Evolutionary conservation across 2,888 invertebrate species (phyloP), one percentile per base, ranked within the genome.

Genomic region (Thereva unica): DNA sequence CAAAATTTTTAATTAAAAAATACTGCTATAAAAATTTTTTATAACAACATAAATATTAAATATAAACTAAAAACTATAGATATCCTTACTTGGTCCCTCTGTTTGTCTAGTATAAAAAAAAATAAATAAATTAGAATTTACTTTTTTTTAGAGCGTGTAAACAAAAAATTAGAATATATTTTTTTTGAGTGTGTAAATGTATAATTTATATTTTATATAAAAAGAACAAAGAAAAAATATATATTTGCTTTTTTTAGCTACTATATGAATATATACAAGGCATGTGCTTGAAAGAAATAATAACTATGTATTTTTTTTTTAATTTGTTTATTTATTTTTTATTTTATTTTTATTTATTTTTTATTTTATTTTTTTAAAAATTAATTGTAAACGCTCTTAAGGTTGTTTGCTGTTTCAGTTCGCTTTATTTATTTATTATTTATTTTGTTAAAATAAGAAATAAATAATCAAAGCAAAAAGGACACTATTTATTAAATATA

Each of bases 281-380:
- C 49, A 61, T 61, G 61, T 61, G 61, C 61, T 61, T 61, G 61
- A 61, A 23, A 23, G 2, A 23, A 44, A 61, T 50, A 61, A 50
- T 38, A n/a, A n/a, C 50, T 61, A 40, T 38, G 49, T 61, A 50
- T 47, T 59, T 35, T 47, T 47, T 34, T 50, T 34, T 9, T 49
- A 10, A 9, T 59, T 34, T 44, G 42, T 59, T 34, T 47, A 12
- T 61, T 59, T 49, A 41, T 61, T 61, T 50, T 23, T 6, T 8
- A 23, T 10, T 55, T 41, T 55, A 23, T 55, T 41, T 55, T 41
- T 55, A 23, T 41, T 23, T 42, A 42, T 42, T 9, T 7, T 42
- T 9, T 42, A 42, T n/a, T 41, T 23, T 42, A 42, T 42, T 9
- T 7, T 42, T 9, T 42, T n/a, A n/a, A n/a, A 42, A 23, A 23